phyloP scores from a whole-genome alignment of 2,797 vertebrate species.

The Scarus forsteni region DNA sequence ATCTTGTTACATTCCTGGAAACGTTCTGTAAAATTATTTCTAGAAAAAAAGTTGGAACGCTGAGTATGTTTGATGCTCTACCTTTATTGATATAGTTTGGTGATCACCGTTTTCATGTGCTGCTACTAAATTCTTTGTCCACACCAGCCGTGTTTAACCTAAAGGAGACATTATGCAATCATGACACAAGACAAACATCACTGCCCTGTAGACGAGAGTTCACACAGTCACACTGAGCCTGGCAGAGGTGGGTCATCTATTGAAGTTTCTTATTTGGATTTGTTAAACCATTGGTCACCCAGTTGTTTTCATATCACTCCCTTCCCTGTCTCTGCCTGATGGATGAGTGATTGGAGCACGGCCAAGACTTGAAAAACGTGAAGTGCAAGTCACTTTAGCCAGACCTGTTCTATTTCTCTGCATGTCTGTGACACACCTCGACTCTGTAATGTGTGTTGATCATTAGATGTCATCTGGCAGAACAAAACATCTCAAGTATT shows the following conservation, averaged over 20 bases:
- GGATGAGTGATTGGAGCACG: constrained; percentile 52
- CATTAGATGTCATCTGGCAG: constrained; percentile 46
- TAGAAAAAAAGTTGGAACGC: too few species aligned
- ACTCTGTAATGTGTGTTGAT: constrained; percentile 42
- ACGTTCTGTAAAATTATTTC: too few species aligned
- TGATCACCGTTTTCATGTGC: background rate
- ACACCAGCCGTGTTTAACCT: background rate
- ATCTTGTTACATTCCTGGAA: too few species aligned
- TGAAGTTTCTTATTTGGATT: constrained; percentile 23
- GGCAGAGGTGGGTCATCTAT: background rate
- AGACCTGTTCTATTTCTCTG: constrained; percentile 64
- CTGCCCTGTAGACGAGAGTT: background rate
- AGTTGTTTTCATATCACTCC: constrained; percentile 45
- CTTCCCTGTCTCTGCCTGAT: constrained; percentile 30
- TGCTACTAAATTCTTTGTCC: background rate
- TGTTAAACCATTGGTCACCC: constrained; percentile 23
- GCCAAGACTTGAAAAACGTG: constrained; percentile 82
- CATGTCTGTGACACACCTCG: constrained; percentile 58
- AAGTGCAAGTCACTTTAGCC: constrained; percentile 68
- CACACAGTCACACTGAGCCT: background rate
- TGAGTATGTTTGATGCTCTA: too few species aligned
- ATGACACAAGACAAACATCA: constrained; percentile 7
- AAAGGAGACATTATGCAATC: background rate
- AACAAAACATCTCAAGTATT: constrained; percentile 69
- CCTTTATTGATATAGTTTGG: too few species aligned